phyloP scores from a whole-genome alignment of 2,113 vertebrate genomes.

The Cygnus buccinator region DNA sequence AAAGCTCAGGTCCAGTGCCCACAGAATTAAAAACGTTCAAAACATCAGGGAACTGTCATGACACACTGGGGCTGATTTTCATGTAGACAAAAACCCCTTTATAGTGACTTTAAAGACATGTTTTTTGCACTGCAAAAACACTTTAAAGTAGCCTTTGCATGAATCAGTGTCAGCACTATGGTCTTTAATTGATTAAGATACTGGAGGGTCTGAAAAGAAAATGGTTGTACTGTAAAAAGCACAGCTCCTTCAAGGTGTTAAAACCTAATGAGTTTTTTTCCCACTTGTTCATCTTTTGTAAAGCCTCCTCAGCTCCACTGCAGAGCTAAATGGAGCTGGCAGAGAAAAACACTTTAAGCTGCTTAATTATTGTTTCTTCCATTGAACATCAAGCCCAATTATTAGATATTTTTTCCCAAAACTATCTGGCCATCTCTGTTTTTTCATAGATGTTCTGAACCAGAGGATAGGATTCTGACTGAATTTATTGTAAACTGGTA shows the following conservation, averaged over 20 bases:
- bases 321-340: not conserved
- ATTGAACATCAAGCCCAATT: not conserved
- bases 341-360: not conserved
- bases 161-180: not conserved
- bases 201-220: constrained; percentile 10
- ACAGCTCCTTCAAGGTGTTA: constrained; percentile 30
- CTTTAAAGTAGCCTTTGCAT: not conserved
- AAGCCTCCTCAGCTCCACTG: not conserved
- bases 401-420: not conserved
- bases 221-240: not conserved
- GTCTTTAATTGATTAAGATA: constrained; percentile 38
- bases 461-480: not conserved
- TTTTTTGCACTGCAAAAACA: not conserved
- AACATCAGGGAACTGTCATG: not conserved
- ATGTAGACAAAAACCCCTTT: not conserved
- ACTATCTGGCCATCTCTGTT: fast-evolving
- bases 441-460: not conserved
- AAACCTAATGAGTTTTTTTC: constrained; percentile 60
- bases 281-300: constrained; percentile 9
- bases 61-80: not conserved
- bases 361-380: not conserved
- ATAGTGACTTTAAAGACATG: not conserved
- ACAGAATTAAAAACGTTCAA: not conserved
- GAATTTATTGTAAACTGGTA: not conserved
- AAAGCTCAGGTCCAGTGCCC: not conserved